Evolutionary conservation across 2,888 invertebrate genomes (phyloP), one percentile per base, ranked within the genome.

Genomic region (Rhamphomyia laevipes): DNA sequence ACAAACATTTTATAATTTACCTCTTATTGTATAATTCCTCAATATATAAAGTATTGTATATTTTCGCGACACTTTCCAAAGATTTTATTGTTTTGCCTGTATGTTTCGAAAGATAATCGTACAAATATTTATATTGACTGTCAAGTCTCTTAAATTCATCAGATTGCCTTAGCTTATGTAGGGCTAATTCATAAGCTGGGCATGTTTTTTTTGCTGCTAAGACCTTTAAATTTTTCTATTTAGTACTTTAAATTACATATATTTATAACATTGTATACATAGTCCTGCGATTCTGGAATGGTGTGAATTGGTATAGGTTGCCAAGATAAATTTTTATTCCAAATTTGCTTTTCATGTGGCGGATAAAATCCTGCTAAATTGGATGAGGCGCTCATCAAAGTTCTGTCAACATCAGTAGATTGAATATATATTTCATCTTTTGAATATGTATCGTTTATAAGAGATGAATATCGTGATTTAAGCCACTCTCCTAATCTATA

Each of bases 401-500:
- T 90, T 23, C 94, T 79, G 69, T 94, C 92, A 15, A 85, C 82
- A 70, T 93, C 88, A 0, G 93, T 91, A 42, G 90, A 86, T 30
- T 73, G 68, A 4, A 84, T 70, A 59, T 72, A 73, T 33, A 85
- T 73, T 61, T 81, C 75, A 30, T 75, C 70, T 43, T 68, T 71
- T 6, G 74, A 73, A 61, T 82, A 86, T 4, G 61, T 59, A 2
- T 63, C 56, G 15, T 74, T 73, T 47, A 84, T 75, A 58, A 78
- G 71, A 38, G 70, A 64, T 13, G 50, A 49, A 67, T 92, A 93
- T 12, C 88, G 77, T 42, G 74, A 66, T 13, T 87, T 72, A 4
- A 92, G 65, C 80, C 81, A 90, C 62, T 80, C 68, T 4, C 92
- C 92, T 9, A 92, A 70, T 18, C 75, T 69, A 60, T 77, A 84